Evolutionary conservation across 2,113 vertebrate genomes (phyloP).

Genomic region (Pterocles orientalis): DNA sequence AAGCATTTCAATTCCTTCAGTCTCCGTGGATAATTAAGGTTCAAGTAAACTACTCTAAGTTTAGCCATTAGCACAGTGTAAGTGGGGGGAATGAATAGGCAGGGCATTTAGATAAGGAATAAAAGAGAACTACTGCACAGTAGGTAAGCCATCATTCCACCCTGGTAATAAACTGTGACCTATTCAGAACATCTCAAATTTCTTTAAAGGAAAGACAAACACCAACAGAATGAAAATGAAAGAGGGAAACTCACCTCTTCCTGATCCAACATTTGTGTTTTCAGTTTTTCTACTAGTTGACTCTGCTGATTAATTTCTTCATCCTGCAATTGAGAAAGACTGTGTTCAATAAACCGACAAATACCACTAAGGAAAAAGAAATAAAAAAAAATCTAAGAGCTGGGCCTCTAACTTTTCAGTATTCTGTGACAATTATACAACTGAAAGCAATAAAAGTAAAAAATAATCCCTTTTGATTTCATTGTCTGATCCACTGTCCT

Average conservation of each 20-base stretch:
- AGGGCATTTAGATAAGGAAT: neutral
- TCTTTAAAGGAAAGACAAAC: neutral
- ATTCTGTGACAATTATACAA: neutral
- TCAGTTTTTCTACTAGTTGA: slow-evolving; percentile 90
- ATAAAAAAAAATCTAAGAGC: neutral
- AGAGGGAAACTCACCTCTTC: slow-evolving; percentile 86
- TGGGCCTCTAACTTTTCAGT: neutral
- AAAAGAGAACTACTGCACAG: neutral
- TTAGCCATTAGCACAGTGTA: neutral
- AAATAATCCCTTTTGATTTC: neutral
- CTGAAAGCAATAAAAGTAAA: neutral
- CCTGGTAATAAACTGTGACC: neutral
- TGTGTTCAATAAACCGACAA: neutral
- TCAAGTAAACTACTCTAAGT: neutral
- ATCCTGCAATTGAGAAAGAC: slow-evolving; percentile 80
- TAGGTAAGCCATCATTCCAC: neutral
- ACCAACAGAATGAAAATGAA: neutral
- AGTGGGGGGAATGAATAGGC: neutral
- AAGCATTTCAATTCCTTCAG: neutral
- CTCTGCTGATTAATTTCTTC: slow-evolving; percentile 99
- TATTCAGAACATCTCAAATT: neutral
- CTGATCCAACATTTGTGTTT: slow-evolving; percentile 95
- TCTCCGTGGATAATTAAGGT: neutral
- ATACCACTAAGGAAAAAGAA: neutral
- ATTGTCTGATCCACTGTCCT: neutral